Percentiles rank a stretch among this genome's conserved stretches.
Conservation (phyloP, 2,888 invertebrate species). For the Elmis aenea region DNA sequence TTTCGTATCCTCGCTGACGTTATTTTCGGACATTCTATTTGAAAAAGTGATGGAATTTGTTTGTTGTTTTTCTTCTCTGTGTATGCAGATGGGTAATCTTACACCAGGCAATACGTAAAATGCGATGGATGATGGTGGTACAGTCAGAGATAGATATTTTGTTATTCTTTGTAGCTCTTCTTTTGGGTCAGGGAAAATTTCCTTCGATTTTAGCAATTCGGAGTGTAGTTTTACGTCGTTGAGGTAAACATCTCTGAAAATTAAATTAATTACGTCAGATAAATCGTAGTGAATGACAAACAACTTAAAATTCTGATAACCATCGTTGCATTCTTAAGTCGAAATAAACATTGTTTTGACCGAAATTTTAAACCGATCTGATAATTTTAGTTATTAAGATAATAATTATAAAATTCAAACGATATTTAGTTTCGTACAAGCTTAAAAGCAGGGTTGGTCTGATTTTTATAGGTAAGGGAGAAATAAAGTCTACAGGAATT, state of each 20-base stretch:
- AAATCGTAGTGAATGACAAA: background rate
- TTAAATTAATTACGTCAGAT: conserved; percentile 3
- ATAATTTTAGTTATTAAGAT: no score
- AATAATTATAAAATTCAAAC: no score
- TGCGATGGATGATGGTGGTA: conserved; percentile 64
- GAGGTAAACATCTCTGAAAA: conserved; percentile 55
- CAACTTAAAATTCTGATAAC: background rate
- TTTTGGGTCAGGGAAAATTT: conserved; percentile 38
- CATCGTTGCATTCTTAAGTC: no score
- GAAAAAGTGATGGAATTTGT: no score
- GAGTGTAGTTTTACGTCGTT: conserved; percentile 59
- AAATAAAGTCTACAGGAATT: no score
- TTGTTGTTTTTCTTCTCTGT: conserved; percentile 15
- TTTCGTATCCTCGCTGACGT: no score
- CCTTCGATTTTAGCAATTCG: conserved; percentile 51
- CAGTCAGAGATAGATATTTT: conserved; percentile 50
- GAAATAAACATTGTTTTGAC: no score
- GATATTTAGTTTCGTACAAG: no score
- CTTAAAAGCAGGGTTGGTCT: no score
- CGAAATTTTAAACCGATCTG: no score
- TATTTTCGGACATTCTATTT: no score
- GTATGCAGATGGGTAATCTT: conserved; percentile 55
- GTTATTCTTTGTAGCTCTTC: conserved; percentile 51
- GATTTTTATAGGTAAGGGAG: no score
- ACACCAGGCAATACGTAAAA: conserved; percentile 71